Conservation (phyloP, 2,113 vertebrate genomes). For the Montifringilla adamsi region DNA sequence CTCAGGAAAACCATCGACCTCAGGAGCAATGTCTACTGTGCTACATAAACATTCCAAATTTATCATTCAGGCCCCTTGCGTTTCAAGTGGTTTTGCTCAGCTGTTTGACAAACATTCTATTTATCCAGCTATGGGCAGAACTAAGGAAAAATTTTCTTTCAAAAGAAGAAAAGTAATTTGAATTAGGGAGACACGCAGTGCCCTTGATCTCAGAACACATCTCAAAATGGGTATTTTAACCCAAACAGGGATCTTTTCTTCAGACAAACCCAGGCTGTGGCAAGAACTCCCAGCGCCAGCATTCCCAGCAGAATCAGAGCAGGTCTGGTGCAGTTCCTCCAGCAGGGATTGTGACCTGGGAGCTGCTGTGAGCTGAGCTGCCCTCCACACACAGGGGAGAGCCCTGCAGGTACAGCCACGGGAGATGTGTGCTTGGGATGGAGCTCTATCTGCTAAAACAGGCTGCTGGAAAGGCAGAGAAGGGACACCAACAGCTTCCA, state of each 20-base stretch:
- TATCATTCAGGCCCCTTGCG: not conserved
- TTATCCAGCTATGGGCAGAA: not conserved
- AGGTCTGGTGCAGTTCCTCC: not conserved
- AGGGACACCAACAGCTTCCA: not conserved
- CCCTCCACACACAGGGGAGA: not conserved
- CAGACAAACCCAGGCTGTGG: not conserved
- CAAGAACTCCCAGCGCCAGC: not conserved
- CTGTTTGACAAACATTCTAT: not conserved
- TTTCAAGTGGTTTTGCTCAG: not conserved
- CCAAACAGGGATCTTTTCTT: not conserved
- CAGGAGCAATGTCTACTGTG: constrained; percentile 21
- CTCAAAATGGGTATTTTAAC: not conserved
- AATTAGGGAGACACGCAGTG: not conserved
- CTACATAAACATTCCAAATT: constrained; percentile 61
- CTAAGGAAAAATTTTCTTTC: not conserved
- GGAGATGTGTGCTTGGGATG: not conserved
- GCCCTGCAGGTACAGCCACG: not conserved
- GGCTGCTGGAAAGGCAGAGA: not conserved
- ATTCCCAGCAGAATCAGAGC: not conserved
- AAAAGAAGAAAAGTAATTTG: not conserved
- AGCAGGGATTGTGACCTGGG: not conserved
- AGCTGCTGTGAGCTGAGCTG: not conserved
- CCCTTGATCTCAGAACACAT: not conserved
- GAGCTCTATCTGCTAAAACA: not conserved
- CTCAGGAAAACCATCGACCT: constrained; percentile 51